Base-by-base conservation (phyloP, 1,140 invertebrate species). In the Platyura marginata region DNA sequence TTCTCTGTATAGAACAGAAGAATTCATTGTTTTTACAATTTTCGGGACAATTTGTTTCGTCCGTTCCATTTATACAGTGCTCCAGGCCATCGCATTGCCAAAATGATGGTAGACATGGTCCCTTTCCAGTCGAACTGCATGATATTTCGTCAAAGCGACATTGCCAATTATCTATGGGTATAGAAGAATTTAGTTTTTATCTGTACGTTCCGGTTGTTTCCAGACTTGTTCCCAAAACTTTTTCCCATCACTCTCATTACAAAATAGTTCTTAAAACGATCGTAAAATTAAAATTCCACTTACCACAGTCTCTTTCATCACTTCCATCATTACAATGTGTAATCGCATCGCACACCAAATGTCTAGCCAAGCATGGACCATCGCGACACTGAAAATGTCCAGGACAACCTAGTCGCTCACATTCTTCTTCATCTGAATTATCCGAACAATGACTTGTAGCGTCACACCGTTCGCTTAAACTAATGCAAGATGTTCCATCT, bases 331-430 rank as follows among this genome's bases (percentile, higher is more conserved):
- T 66, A 52, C 81, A 86, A 18, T 43, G 42, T 47, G 80, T 73
- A 1, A 63, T 54, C 22, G 75, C 72, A 61, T 88, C 79, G 58
- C 83, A 89, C 9, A 81, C 75, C 19, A 79, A 63, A 48, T 75
- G 65, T 44, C 73, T 57, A 46, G 69, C 74, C 15, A 87, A 69
- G 51, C 83, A 87, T 49, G 77, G 71, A 13, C 79, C 79, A 57
- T 68, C 78, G 3, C 59, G 54, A 53, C 81, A 86, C 51, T 71
- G 61, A 58, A 75, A 77, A 46, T 75, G 75, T 29, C 67, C 68
- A 13, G 63, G 67, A 53, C 74, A 77, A 20, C 61, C 59, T 42
- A 70, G 60, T 49, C 68, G 54, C 38, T 65, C 51, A 48, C 75
- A 78, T n/a, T 66, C 63, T 3, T 63, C 29, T 55, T 78, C 75